These are phyloP conservation scores for Corythaixoides concolor DNA, from an alignment of 2,113 vertebrate genomes.

Conservation along the genomic window DNA sequence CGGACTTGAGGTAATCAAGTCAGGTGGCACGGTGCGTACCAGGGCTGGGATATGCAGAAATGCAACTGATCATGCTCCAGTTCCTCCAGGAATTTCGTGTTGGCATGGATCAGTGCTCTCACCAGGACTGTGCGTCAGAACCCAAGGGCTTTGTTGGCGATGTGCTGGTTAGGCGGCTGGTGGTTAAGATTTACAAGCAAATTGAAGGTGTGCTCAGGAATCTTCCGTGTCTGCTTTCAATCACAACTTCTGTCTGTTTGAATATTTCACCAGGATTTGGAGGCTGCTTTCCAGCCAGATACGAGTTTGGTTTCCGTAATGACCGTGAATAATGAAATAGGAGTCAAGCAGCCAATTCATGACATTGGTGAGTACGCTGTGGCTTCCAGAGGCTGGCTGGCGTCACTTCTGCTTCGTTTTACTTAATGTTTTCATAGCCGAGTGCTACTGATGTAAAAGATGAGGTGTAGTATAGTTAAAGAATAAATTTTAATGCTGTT, in stretches of 20 bases:
- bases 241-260: background rate
- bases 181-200: background rate
- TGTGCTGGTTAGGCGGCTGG: background rate
- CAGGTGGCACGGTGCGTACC: background rate
- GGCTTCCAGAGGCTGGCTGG: background rate
- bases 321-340: slow-evolving; percentile 97
- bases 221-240: background rate
- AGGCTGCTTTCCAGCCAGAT: slow-evolving; percentile 85
- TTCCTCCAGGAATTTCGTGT: background rate
- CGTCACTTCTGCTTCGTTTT: background rate
- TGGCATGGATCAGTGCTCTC: fast-evolving
- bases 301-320: slow-evolving; percentile 93
- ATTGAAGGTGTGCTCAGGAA: background rate
- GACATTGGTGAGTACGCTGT: slow-evolving; percentile 84
- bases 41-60: background rate
- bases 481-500: background rate
- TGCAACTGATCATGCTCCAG: fast-evolving
- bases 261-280: slow-evolving; percentile 79
- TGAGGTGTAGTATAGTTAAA: background rate
- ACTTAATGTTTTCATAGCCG: background rate
- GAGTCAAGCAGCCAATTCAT: slow-evolving; percentile 88
- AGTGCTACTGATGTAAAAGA: background rate
- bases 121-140: background rate
- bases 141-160: background rate
- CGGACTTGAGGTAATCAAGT: background rate